These are phyloP conservation scores for Daboia siamensis DNA, from an alignment of 2,113 vertebrate genomes.

Conservation along the genomic window DNA sequence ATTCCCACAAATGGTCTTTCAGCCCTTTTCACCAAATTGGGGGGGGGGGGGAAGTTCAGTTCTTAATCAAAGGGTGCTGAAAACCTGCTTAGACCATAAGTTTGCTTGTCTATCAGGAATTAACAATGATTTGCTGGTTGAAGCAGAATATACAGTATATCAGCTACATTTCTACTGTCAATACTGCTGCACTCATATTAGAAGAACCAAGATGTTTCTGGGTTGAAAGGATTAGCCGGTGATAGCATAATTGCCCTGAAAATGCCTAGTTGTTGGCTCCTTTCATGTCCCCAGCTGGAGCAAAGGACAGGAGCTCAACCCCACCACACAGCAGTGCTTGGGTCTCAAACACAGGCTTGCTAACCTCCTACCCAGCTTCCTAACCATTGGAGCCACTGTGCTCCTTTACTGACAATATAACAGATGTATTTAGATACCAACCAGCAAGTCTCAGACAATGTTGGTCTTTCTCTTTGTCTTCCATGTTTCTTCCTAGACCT, in stretches of 20 bases:
- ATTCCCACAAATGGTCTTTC: neutral
- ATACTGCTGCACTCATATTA: too few species aligned
- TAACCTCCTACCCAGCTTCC: too few species aligned
- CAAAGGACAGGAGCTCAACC: too few species aligned
- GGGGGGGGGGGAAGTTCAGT: neutral
- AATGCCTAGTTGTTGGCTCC: too few species aligned
- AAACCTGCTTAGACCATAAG: neutral
- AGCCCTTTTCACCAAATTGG: neutral
- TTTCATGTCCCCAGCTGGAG: too few species aligned
- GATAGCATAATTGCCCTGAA: too few species aligned
- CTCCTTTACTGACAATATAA: neutral
- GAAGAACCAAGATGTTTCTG: too few species aligned
- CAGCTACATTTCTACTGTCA: neutral
- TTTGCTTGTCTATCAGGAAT: neutral
- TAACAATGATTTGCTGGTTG: neutral
- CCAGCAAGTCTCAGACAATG: neutral
- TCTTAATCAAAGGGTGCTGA: neutral
- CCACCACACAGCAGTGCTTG: too few species aligned
- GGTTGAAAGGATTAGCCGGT: too few species aligned
- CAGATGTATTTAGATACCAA: neutral
- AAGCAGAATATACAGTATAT: neutral
- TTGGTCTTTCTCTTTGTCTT: neutral
- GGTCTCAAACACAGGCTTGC: too few species aligned
- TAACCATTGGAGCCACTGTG: too few species aligned
- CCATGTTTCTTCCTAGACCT: neutral